Percentiles rank a stretch among this genome's conserved stretches.
phyloP scores from a whole-genome alignment of 1,140 invertebrate species.

The Globodera rostochiensis region DNA sequence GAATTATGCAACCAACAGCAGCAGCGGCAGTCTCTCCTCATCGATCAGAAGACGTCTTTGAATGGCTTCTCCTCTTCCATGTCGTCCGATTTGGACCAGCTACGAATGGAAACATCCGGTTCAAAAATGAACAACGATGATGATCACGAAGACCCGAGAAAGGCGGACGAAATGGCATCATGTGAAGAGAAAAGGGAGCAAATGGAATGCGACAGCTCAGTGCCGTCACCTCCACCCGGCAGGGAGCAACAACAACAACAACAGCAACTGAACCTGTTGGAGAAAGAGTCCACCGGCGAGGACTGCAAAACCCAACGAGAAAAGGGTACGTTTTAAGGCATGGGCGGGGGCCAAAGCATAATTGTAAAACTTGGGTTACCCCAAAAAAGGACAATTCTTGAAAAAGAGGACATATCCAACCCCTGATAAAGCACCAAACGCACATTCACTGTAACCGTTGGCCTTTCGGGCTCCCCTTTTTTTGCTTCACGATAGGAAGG shows the following conservation, averaged over 20 bases:
- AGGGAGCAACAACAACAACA: slow-evolving; percentile 21
- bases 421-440: too few species aligned
- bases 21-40: neutral
- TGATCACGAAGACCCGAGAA: neutral
- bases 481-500: too few species aligned
- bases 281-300: neutral
- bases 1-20: neutral
- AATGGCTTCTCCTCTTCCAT: neutral
- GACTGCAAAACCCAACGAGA: neutral
- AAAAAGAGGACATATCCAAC: too few species aligned
- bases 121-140: neutral
- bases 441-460: too few species aligned
- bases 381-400: too few species aligned
- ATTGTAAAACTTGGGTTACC: too few species aligned
- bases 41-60: neutral
- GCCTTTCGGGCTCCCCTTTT: too few species aligned
- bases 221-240: slow-evolving; percentile 45
- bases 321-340: neutral
- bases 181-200: slow-evolving; percentile 23
- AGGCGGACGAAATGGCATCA: neutral
- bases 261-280: slow-evolving; percentile 1
- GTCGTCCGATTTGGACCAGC: neutral
- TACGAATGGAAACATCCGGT: neutral
- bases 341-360: neutral
- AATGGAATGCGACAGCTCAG: slow-evolving; percentile 57